Percentiles rank a stretch among this genome's conserved stretches.
phyloP scores from a whole-genome alignment of 2,888 invertebrate genomes.

The Ligdia adustata region DNA sequence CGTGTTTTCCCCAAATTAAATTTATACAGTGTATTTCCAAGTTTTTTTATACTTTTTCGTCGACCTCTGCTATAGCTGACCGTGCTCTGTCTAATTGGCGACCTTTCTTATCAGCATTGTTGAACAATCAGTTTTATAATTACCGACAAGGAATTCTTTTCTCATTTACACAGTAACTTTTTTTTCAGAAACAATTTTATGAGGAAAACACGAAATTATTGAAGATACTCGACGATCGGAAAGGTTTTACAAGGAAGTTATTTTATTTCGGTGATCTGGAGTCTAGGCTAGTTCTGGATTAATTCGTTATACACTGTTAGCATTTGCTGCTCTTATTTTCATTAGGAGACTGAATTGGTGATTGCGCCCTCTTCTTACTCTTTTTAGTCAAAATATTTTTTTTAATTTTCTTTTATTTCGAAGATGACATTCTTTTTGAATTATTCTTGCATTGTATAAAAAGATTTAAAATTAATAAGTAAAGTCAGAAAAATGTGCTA shows the following conservation, averaged over 20 bases:
- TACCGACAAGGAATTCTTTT: slow-evolving; percentile 30
- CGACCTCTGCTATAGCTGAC: slow-evolving; percentile 24
- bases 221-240: slow-evolving; percentile 15
- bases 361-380: too few relatives aligned
- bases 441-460: too few relatives aligned
- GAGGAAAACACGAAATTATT: slow-evolving; percentile 25
- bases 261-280: slow-evolving; percentile 18
- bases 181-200: slow-evolving; percentile 31
- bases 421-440: too few relatives aligned
- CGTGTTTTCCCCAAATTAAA: slow-evolving; percentile 25
- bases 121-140: slow-evolving; percentile 39
- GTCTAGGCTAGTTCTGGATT: too few relatives aligned
- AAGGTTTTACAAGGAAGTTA: slow-evolving; percentile 16
- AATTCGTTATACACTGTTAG: too few relatives aligned
- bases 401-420: too few relatives aligned
- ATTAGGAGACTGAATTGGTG: too few relatives aligned
- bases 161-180: slow-evolving; percentile 24
- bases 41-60: slow-evolving; percentile 20
- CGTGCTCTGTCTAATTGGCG: slow-evolving; percentile 27
- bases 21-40: slow-evolving; percentile 23
- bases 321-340: too few relatives aligned
- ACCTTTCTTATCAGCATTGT: slow-evolving; percentile 33
- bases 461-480: too few relatives aligned
- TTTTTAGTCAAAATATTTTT: too few relatives aligned
- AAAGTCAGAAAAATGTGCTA: too few relatives aligned